Evolutionary conservation across 2,797 vertebrate genomes (phyloP).

Genomic region (Falco columbarius): DNA sequence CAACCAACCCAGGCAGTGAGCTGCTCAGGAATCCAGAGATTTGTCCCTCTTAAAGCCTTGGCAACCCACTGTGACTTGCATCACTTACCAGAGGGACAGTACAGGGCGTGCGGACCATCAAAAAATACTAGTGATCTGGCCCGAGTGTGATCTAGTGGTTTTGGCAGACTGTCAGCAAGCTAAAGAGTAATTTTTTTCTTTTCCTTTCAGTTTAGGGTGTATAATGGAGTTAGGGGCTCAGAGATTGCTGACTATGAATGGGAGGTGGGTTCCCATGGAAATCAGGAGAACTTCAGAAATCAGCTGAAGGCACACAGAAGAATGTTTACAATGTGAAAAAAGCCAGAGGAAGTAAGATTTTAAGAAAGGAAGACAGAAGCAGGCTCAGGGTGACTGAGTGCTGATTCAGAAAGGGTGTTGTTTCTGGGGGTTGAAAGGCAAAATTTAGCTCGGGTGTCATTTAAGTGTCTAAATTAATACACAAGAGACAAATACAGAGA

Average conservation of each 20-base stretch:
- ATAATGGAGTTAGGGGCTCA: neutral
- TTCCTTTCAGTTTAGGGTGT: neutral
- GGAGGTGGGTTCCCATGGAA: neutral
- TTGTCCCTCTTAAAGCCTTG: neutral
- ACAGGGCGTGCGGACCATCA: neutral
- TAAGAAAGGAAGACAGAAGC: neutral
- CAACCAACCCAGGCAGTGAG: neutral
- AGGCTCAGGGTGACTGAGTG: neutral
- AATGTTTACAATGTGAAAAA: neutral
- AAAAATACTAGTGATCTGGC: neutral
- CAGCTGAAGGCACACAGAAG: neutral
- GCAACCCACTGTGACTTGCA: neutral
- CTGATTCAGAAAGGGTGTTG: neutral
- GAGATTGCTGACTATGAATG: neutral
- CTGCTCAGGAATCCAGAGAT: neutral
- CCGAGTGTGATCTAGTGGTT: neutral
- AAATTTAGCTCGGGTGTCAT: neutral
- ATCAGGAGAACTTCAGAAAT: neutral
- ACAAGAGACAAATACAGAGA: neutral
- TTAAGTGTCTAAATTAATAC: neutral
- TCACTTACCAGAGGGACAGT: neutral
- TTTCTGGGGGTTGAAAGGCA: neutral
- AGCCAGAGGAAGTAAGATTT: neutral
- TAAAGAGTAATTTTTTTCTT: neutral
- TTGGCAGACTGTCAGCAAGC: neutral